Evolutionary conservation across 2,888 invertebrate species (phyloP), one percentile per base, ranked within the genome.

Genomic region (Cephus pygmeus): DNA sequence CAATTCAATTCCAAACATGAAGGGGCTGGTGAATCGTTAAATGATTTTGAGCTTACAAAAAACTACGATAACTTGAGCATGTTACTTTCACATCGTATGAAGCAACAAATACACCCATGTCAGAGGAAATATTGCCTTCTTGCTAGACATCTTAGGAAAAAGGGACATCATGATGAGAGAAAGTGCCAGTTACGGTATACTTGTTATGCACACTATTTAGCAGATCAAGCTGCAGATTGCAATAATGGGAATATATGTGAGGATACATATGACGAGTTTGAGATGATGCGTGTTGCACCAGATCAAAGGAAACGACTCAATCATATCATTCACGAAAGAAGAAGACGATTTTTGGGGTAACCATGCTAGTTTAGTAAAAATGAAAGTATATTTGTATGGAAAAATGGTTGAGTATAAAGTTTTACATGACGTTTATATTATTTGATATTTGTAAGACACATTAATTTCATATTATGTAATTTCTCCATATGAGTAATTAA

Each of bases 251-350:
- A 84, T 68, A 81, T 87, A 56, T 86, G 87, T 35, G 69, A 23
- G 15, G 86, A 86, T 4, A 85, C 86, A 9, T 86, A 87, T 76
- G 84, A 86, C 74, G 87, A 86, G 75, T 82, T 85, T 73, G 75
- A 84, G 56, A 79, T 86, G 31, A 84, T 86, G 85, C 77, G 34
- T 73, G 81, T 81, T 6, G 73, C 81, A 35, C 75, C 77, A 6
- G 35, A 73, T 0, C 76, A 83, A 36, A 78, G 81, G 30, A 77
- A 78, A n/a, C 69, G 71, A 23, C 77, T 86, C 33, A 83, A 83
- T 69, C 73, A 56, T 1, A 56, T 79, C 1, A 85, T 87, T 80
- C 81, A 82, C 30, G 73, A 77, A 35, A 84, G 87, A 40, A 82
- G 85, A 76, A 84, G 83, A 77, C 73, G 77, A 33, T 86, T 83